Evolutionary conservation across 2,113 vertebrate species (phyloP), one percentile per base, ranked within the genome.

Genomic region (Calypte anna): DNA sequence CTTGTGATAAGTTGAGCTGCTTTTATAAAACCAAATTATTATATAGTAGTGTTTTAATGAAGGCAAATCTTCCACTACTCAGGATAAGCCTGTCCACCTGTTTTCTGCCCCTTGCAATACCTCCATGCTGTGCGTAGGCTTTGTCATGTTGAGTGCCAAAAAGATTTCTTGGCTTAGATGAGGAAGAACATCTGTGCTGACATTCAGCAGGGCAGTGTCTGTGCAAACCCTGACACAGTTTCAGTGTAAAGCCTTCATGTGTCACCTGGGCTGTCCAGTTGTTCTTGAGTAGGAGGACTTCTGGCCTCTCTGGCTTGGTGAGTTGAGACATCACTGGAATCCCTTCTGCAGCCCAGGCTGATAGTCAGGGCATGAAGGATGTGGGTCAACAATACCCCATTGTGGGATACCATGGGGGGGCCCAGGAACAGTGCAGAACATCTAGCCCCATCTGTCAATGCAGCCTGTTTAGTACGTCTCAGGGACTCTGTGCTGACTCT

Each of bases 391-490:
- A 40, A 19, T 61, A 50, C 11, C 28, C 25, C 2, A 1, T 7
- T 57, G 9, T 2, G 1, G 18, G 48, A 43, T 78, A 63, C 38
- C 2, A 0, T 14, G 10, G 25, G 5, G 33, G 2, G 6, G 40
- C 23, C 59, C 3, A 24, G 57, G 54, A 91, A 5, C 46, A 57
- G 51, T 14, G 12, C 30, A 12, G 59, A 85, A 12, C 40, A 40
- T 79, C 27, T 0, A 1, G 12, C 30, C 33, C 20, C 3, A 8
- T 33, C 18, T 51, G 43, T 43, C 62, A 70, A 53, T 1, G 0
- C 51, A 82, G 55, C 8, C 33, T 28, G 19, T 40, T 6, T 28
- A 10, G 30, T 36, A 77, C 36, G 18, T 76, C 10, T 3, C 13
- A 30, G 50, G 31, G 28, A 7, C 40, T 69, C 40, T 88, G 53